Percentiles rank a stretch among this genome's conserved stretches.
These are phyloP conservation scores for Elaphurus davidianus DNA, from an alignment of 2,113 vertebrate genomes.

Conservation along the genomic window DNA sequence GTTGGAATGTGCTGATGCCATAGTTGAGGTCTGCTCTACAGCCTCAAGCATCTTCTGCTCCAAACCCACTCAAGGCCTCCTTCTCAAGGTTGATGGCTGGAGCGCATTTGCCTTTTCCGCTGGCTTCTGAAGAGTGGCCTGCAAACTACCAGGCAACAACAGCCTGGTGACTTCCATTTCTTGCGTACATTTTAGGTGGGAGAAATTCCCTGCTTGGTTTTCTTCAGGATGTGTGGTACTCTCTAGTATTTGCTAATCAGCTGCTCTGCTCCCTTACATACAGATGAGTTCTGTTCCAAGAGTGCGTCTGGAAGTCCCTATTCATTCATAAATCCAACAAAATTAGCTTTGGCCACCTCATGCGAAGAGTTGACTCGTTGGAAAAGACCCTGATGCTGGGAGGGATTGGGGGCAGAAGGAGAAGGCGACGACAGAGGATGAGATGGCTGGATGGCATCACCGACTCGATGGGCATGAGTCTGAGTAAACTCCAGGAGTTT, in stretches of 20 bases:
- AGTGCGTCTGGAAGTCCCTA: background rate
- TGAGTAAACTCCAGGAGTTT: no score
- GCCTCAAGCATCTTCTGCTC: background rate
- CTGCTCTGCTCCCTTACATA: background rate
- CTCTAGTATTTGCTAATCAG: background rate
- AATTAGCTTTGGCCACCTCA: background rate
- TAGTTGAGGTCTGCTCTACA: background rate
- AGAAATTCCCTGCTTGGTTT: background rate
- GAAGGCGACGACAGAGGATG: no score
- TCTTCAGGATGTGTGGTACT: background rate
- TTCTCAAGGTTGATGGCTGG: background rate
- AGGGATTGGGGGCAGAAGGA: no score
- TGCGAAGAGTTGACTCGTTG: no score
- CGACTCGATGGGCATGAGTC: no score
- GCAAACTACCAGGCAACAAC: background rate
- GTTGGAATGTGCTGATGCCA: accelerated
- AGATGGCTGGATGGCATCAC: no score
- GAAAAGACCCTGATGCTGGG: no score
- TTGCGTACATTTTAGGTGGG: background rate
- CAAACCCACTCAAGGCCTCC: background rate
- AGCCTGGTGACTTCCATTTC: background rate
- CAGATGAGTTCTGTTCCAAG: background rate
- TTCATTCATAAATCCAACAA: background rate
- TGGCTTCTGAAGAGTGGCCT: background rate
- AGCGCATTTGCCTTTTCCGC: background rate